phyloP scores from a whole-genome alignment of 2,888 invertebrate species.

The Panzeria rudis region DNA sequence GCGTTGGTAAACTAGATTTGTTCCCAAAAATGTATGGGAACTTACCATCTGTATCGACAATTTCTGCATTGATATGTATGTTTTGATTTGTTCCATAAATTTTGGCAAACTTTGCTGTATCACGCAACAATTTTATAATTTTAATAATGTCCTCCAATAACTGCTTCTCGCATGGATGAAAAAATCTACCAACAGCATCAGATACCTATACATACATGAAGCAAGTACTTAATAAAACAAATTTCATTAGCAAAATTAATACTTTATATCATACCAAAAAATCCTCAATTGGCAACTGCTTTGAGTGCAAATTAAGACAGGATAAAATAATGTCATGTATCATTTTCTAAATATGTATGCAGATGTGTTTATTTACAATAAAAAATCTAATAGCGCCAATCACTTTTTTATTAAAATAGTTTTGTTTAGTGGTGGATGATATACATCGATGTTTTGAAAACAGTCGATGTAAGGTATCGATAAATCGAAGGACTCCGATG shows the following conservation, averaged over 20 bases:
- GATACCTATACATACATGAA: slow-evolving; percentile 74
- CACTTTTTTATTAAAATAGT: too few relatives aligned
- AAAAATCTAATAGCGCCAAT: neutral
- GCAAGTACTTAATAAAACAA: neutral
- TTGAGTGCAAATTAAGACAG: slow-evolving; percentile 78
- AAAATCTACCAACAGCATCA: slow-evolving; percentile 77
- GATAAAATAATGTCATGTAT: slow-evolving; percentile 81
- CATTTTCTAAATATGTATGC: slow-evolving; percentile 75
- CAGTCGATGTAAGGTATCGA: too few relatives aligned
- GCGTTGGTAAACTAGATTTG: too few relatives aligned
- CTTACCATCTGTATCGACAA: slow-evolving; percentile 76
- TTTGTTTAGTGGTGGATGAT: too few relatives aligned
- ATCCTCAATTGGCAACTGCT: slow-evolving; percentile 76
- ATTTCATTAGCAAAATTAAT: neutral
- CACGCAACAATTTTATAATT: slow-evolving; percentile 87
- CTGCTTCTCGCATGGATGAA: slow-evolving; percentile 87
- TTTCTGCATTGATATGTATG: slow-evolving; percentile 57
- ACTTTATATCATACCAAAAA: slow-evolving; percentile 76
- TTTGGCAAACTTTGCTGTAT: slow-evolving; percentile 87
- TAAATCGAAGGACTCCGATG: too few relatives aligned
- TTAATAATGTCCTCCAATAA: slow-evolving; percentile 86
- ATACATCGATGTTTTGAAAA: too few relatives aligned
- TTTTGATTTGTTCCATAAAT: slow-evolving; percentile 80
- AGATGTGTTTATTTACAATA: neutral
- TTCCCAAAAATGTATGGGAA: too few relatives aligned